Evolutionary conservation across 2,888 invertebrate genomes (phyloP), one percentile per base, ranked within the genome.

Genomic region (Apodemia mormo): DNA sequence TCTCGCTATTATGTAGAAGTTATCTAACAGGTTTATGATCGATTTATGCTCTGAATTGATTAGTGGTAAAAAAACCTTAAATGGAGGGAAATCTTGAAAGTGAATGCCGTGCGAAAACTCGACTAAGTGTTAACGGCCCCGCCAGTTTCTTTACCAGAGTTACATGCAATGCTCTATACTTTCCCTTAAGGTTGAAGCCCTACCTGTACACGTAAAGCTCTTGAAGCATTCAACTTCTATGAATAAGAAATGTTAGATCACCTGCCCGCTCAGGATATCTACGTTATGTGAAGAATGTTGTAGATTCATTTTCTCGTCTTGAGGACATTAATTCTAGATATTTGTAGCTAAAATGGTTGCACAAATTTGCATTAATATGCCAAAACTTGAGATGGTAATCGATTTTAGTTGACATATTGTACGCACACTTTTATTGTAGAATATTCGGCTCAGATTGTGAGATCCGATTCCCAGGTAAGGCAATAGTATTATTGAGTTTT

Each of bases 51-150:
- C 49, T 29, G 29, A 56, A 66, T 66, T 29, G 65, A 65, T 68
- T 68, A 65, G 29, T 68, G 61, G 68, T 67, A 75, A 75, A 73
- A 75, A 74, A 54, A 69, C 52, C 81, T 82, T 80, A 85, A 85
- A 88, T 85, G 86, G 87, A 85, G 87, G 86, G 89, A 90, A 89
- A 90, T 81, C 84, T 83, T 82, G 87, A 88, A 89, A 89, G 89
- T 85, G 86, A 85, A 83, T 80, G 79, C 81, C 86, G 88, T 89
- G 89, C 79, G 89, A 90, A 91, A 89, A 85, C 85, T 80, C 80
- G 82, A 80, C 77, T 78, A 78, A 83, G 64, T 83, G 87, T 83
- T 82, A 88, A 87, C 81, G 84, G 81, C 86, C 87, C 85, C 82
- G 80, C 80, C 76, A 78, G 86, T 88, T 86, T 85, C 87, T 87